Base-by-base conservation (phyloP, 2,888 invertebrate species). In the Caenorhabditis panamensis region DNA sequence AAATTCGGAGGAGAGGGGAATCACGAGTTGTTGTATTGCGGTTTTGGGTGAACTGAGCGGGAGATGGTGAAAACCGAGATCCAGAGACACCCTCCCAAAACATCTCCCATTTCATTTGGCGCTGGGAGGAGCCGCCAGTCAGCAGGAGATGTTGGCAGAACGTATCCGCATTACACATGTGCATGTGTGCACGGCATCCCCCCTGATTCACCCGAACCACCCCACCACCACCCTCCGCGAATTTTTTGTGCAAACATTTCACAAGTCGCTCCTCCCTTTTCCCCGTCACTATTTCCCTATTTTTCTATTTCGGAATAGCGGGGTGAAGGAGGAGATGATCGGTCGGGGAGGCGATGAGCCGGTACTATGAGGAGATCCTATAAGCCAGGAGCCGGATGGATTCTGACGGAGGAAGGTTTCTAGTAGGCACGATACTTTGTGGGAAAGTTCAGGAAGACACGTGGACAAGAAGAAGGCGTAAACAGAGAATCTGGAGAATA, bases 41-140 rank as follows among this genome's bases (percentile, higher is more conserved):
- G 56, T 66, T 66, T 66, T 56, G 54, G 66, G 54, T 66, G 41
- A 58, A 41, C 41, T 37, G 51, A 28, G 54, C 36, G 62, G 24
- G 71, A 28, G 54, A 53, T 44, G 67, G 78, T 71, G 75, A 75
- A 79, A 75, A 79, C 58, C 68, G 79, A 79, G 68, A 58, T 26
- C 16, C 47, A 36, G 31, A 31, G 59, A 53, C 51, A 36, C 16
- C 41, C 53, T 47, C 61, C 80, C 75, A 80, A 69, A 80, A 75
- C 80, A 80, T 80, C 80, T 80, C 80, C 69, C 80, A 80, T 80
- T 80, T 80, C 80, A 80, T 75, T 80, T 75, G 75, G 75, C 64
- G 73, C 64, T 56, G 37, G 72, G 37, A 54, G 72, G 49, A 56
- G 72, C 49, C 18, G 51, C 18, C 51, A n/a, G 24, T 22, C 22